Percentiles rank a stretch among this genome's conserved stretches.
These are phyloP conservation scores for Mus spicilegus DNA, from an alignment of 2,113 vertebrate genomes.

Conservation along the genomic window DNA sequence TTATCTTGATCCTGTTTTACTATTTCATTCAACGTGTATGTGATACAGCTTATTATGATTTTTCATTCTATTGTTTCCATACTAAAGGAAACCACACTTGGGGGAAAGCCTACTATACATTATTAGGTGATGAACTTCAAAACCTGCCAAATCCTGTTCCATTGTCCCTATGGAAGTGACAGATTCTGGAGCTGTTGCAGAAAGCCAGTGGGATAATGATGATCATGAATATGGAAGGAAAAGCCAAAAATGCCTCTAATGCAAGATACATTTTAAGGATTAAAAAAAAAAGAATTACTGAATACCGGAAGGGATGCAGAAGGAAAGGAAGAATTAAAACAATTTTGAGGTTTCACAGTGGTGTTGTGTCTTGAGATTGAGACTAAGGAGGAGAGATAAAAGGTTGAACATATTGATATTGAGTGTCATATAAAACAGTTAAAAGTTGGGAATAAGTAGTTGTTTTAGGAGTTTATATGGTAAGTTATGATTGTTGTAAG, in stretches of 20 bases:
- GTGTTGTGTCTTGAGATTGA: not conserved
- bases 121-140: not conserved
- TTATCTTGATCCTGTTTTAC: not conserved
- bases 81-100: not conserved
- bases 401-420: not conserved
- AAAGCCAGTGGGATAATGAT: not conserved
- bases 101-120: not conserved
- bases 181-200: not conserved
- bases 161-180: not conserved
- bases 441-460: not conserved
- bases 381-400: not conserved
- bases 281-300: not conserved
- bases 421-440: not conserved
- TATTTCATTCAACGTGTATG: not conserved
- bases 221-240: not conserved
- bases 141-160: not conserved
- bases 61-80: not conserved
- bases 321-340: not conserved
- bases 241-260: not conserved
- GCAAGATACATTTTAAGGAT: not conserved
- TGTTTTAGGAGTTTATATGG: not conserved
- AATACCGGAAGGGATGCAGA: not conserved
- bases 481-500: conserved; percentile 11
- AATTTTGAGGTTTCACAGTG: not conserved
- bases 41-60: not conserved